Conservation (phyloP, 1,140 invertebrate species). For the Himalopsyche phryganea region DNA sequence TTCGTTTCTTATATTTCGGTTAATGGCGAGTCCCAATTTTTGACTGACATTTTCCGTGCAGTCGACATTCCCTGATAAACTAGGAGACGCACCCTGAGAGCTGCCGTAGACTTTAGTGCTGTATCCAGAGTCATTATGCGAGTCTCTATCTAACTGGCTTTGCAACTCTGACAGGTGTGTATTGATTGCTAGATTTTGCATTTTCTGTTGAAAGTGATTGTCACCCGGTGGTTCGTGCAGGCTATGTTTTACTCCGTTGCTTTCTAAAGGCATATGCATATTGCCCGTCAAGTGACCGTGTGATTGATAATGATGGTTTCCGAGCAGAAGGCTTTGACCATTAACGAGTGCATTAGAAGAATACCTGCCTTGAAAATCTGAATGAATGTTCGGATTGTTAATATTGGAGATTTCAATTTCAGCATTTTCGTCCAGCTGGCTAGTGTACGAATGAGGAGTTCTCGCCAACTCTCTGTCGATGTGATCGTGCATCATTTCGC, state of each 20-base stretch:
- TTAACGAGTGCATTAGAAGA: conserved; percentile 35
- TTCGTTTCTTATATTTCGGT: conserved; percentile 25
- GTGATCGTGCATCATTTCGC: conserved; percentile 53
- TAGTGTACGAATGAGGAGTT: conserved; percentile 49
- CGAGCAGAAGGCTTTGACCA: no score
- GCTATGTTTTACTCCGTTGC: conserved; percentile 4
- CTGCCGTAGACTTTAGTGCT: conserved; percentile 74
- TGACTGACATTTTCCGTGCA: conserved; percentile 37
- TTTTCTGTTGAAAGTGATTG: conserved; percentile 43
- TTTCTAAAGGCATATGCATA: conserved; percentile 10
- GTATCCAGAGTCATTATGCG: conserved; percentile 75
- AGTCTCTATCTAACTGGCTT: conserved; percentile 58
- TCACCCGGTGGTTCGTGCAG: conserved; percentile 29
- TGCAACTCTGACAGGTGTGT: conserved; percentile 50
- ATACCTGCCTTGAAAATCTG: conserved; percentile 42
- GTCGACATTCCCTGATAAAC: conserved; percentile 62
- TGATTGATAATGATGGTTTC: conserved; percentile 21
- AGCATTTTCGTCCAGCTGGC: conserved; percentile 47
- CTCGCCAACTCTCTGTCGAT: conserved; percentile 48
- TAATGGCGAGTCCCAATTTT: conserved; percentile 27
- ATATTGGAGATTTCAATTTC: conserved; percentile 50
- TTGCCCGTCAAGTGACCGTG: conserved; percentile 40
- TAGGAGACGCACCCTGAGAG: conserved; percentile 72
- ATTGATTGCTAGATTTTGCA: conserved; percentile 51
- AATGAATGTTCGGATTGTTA: conserved; percentile 41